Percentiles rank a stretch among this genome's conserved stretches.
Conservation (phyloP, 2,888 invertebrate genomes). For the Xylophagus ater region DNA sequence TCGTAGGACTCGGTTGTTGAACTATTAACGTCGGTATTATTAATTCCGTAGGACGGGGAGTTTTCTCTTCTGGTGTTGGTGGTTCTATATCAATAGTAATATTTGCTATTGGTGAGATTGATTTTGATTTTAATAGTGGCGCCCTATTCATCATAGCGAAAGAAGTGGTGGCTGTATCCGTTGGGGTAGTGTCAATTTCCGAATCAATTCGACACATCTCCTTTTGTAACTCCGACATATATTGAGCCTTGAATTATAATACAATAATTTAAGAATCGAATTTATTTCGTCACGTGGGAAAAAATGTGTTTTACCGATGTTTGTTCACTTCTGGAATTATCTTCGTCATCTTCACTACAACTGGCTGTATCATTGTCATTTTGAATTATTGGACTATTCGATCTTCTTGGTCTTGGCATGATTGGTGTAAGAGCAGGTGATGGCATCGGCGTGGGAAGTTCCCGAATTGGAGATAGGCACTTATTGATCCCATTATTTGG, state of each 20-base stretch:
- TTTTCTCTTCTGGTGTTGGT: constrained; percentile 28
- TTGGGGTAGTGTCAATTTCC: constrained; percentile 24
- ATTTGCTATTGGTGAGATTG: constrained; percentile 18
- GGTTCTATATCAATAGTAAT: constrained; percentile 30
- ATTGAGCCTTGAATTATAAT: constrained; percentile 2
- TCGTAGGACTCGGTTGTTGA: constrained; percentile 57
- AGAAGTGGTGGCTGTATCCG: constrained; percentile 25
- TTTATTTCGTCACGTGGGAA: not conserved
- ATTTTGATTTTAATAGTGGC: constrained; percentile 11
- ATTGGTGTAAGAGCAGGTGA: constrained; percentile 60
- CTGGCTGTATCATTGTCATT: constrained; percentile 30
- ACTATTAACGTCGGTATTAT: constrained; percentile 54
- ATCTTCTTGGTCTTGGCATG: constrained; percentile 38
- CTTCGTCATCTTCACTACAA: constrained; percentile 41
- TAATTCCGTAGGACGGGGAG: constrained; percentile 40
- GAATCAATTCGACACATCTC: constrained; percentile 19
- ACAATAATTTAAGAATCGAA: not conserved
- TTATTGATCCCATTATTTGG: constrained; percentile 55
- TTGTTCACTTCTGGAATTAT: constrained; percentile 18
- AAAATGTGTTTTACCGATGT: constrained; percentile 1
- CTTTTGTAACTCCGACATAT: constrained; percentile 13
- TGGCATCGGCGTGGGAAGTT: constrained; percentile 63
- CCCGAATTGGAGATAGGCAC: constrained; percentile 69
- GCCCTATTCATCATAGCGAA: constrained; percentile 21
- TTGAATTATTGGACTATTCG: constrained; percentile 27